phyloP scores from a whole-genome alignment of 2,113 vertebrate genomes.

The Acrocephalus kingi region DNA sequence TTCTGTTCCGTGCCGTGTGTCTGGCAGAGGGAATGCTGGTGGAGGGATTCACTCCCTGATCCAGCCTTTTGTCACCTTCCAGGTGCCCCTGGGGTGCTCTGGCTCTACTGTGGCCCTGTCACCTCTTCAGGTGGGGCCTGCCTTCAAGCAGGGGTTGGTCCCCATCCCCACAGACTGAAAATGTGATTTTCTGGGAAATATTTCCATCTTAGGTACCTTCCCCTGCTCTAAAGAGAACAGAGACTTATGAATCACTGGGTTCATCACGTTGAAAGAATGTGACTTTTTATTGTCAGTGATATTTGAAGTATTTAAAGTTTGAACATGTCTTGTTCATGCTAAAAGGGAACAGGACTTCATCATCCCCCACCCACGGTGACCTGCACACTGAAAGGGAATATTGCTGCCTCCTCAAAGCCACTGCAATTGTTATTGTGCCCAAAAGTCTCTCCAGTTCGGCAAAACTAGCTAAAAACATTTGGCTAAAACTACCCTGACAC shows the following conservation, averaged over 20 bases:
- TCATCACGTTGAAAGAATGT: slow-evolving; percentile 36
- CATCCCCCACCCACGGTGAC: slow-evolving; percentile 40
- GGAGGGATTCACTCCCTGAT: not conserved
- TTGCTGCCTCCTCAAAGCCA: slow-evolving; percentile 24
- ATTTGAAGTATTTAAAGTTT: slow-evolving; percentile 46
- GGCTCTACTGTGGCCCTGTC: not conserved
- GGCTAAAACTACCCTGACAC: not conserved
- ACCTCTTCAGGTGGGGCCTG: not conserved
- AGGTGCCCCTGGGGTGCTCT: not conserved
- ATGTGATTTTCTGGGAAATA: not conserved
- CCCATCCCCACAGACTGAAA: not conserved
- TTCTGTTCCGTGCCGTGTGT: rapidly evolving
- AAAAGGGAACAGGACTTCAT: slow-evolving; percentile 17
- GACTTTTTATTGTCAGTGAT: slow-evolving; percentile 28
- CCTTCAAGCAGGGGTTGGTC: not conserved
- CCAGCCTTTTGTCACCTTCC: not conserved
- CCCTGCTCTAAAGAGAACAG: not conserved
- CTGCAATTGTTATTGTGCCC: not conserved
- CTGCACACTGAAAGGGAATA: not conserved
- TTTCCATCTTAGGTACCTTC: not conserved
- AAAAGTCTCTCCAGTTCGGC: not conserved
- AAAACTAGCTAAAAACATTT: not conserved
- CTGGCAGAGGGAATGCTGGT: not conserved
- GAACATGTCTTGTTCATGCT: slow-evolving; percentile 10
- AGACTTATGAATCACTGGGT: slow-evolving; percentile 32